Conservation (phyloP, 2,888 invertebrate genomes). For the Rhamphomyia laevipes region DNA sequence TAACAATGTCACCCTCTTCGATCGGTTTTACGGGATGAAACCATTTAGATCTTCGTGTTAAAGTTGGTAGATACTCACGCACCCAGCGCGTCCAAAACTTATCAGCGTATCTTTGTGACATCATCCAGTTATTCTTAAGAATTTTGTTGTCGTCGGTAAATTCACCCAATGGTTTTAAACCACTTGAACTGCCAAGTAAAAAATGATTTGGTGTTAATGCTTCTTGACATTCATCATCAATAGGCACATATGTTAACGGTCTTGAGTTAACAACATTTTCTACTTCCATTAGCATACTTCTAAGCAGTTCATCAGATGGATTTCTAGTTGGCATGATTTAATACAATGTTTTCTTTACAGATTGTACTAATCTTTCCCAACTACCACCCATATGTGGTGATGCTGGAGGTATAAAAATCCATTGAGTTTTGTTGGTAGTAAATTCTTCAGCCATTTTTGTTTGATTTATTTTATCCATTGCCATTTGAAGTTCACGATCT, state of each 20-base stretch:
- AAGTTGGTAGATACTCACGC: no score
- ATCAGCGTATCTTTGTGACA: conserved; percentile 12
- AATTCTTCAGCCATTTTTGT: no score
- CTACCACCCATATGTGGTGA: conserved; percentile 16
- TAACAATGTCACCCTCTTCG: no score
- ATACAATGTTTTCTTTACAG: no score
- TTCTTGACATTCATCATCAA: conserved; percentile 12
- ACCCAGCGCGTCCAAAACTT: conserved; percentile 14
- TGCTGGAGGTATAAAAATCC: no score
- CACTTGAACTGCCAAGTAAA: conserved; percentile 14
- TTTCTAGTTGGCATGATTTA: no score
- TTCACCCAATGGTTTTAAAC: conserved; percentile 12
- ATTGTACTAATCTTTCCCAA: conserved; percentile 12
- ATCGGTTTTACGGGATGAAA: no score
- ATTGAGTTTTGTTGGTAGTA: no score
- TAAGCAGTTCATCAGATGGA: conserved; percentile 16
- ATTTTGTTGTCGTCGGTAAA: conserved; percentile 8
- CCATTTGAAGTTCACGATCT: no score
- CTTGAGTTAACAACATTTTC: conserved; percentile 19
- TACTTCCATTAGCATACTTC: conserved; percentile 12
- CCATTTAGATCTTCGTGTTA: no score
- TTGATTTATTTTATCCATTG: no score
- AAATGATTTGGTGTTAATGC: conserved; percentile 21
- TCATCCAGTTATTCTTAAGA: conserved; percentile 12
- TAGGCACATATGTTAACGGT: conserved; percentile 9